Evolutionary conservation across 1,140 invertebrate genomes (phyloP).

Genomic region (Cherax quadricarinatus): DNA sequence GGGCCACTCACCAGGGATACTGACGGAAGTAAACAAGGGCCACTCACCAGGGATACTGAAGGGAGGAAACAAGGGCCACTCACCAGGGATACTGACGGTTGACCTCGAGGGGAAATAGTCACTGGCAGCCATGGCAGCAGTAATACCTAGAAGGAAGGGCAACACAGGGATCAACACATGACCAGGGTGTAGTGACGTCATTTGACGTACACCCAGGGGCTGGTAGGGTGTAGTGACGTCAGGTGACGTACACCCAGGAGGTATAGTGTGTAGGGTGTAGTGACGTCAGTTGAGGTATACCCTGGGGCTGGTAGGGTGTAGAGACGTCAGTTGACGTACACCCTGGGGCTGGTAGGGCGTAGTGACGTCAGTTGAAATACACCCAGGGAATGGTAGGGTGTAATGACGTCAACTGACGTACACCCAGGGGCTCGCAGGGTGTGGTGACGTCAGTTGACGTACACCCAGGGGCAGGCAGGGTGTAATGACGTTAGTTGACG

Average conservation of each 20-base stretch:
- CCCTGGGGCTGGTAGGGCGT: too few species aligned
- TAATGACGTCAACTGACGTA: not conserved
- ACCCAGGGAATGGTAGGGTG: not conserved
- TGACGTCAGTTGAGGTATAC: not conserved
- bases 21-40: too few species aligned
- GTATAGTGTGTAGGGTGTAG: not conserved
- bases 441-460: not conserved
- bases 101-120: slow-evolving; percentile 63
- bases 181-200: not conserved
- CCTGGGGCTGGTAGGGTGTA: too few species aligned
- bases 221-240: not conserved
- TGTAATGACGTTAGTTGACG: not conserved
- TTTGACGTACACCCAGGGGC: not conserved
- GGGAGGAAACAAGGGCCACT: slow-evolving; percentile 17
- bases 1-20: too few species aligned
- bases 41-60: too few species aligned
- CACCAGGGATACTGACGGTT: slow-evolving; percentile 65
- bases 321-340: too few species aligned
- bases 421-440: not conserved
- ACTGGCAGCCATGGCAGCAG: slow-evolving; percentile 55
- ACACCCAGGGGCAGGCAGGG: not conserved
- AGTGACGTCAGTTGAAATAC: too few species aligned
- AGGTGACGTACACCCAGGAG: not conserved
- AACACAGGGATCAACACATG: not conserved
- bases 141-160: slow-evolving; percentile 61